Base-by-base conservation (phyloP, 2,797 vertebrate genomes). In the Taeniopygia guttata region DNA sequence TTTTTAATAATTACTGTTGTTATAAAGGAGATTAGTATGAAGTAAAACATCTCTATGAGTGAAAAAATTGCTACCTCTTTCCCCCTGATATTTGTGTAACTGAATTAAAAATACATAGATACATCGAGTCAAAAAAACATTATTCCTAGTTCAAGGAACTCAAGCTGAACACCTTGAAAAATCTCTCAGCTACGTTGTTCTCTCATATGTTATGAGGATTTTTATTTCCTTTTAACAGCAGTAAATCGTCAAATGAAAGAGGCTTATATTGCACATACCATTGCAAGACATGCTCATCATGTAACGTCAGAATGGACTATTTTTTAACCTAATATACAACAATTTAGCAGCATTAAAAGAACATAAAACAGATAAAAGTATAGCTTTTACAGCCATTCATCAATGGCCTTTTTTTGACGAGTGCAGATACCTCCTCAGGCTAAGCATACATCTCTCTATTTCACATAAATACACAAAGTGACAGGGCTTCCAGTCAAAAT, bases 1-100 rank as follows among this genome's bases (percentile, higher is more conserved):
- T 97, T 96, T 96, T 89, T 86, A 94, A 93, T 96, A 95, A 96
- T 96, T 96, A 93, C 75, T 95, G 91, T 86, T 96, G 93, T 91
- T 95, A 85, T 90, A 92, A 91, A 95, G 62, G 81, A 91, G 67
- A 92, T 95, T 83, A 95, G 72, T 89, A 63, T 77, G 93, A 95
- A 96, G 83, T 96, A 96, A 91, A 95, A 93, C 93, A 95, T 85
- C 56, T 85, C 87, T 79, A 64, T 48, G 58, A 45, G 72, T 12
- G n/a, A 56, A 94, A 84, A 96, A 89, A 92, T 54, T 94, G 84
- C 72, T 95, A 68, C 83, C 49, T 94, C 68, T 90, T 96, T 93
- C 81, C 63, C 72, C 82, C 67, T 66, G 83, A 59, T 95, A 92
- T 94, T 95, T 90, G 72, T 88, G 66, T 66, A 95, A 95, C 64